Evolutionary conservation across 2,888 invertebrate species (phyloP), one percentile per base, ranked within the genome.

Genomic region (Xanthorhoe designata): DNA sequence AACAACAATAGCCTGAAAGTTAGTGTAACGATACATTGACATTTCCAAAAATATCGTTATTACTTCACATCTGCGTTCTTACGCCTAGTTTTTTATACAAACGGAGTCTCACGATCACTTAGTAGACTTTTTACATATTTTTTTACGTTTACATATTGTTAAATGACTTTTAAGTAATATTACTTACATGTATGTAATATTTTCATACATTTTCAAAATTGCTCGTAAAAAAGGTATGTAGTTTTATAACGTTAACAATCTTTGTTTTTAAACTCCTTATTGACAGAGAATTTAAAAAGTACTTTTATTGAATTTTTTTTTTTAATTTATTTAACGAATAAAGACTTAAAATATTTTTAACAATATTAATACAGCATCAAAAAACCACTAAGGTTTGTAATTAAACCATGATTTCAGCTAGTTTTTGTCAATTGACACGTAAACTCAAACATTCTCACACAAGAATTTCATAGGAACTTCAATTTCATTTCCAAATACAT

Each of bases 1-100:
- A 84, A 85, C 84, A 85, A 85, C 83, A 78, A 86, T 79, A 88
- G 86, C 87, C 75, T 77, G 76, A 76, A 70, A 75, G 50, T 42
- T 68, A 65, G 42, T 65, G 60, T 52, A 68, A 66, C 73, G 67
- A 66, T 68, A 67, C 59, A 51, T 47, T 38, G 55, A 55, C 56
- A 50, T 61, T 62, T 45, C 29, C 19, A 61, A 67, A 57, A 59
- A 68, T 57, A 68, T 68, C 64, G 69, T 61, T 66, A 62, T 45
- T 60, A 49, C 61, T 70, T 64, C 45, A 65, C 53, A 52, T 18
- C 15, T 35, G 51, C 47, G 13, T 42, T 2, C 38, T 13, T 13
- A 42, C 49, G 42, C 58, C 58, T 49, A 15, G 9, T 49, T 17
- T 9, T 49, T 45, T 56, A 32, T 51, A 24, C 51, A n/a, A 51